These are phyloP conservation scores for Calameuta filiformis DNA, from an alignment of 2,888 invertebrate species.

Conservation along the genomic window DNA sequence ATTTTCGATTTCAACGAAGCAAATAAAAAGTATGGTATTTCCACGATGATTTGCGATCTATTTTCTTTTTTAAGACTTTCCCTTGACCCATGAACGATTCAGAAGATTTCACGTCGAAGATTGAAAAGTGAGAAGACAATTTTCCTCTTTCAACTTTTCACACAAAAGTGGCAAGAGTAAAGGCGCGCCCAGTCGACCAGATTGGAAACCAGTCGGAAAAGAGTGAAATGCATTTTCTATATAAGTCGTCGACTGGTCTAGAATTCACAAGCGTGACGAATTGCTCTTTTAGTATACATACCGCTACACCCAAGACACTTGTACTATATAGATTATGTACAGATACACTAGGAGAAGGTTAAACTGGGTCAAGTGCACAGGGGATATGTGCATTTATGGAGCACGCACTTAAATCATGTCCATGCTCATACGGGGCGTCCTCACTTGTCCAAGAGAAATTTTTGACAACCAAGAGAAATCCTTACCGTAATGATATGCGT, in stretches of 20 bases:
- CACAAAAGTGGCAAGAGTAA: conserved; percentile 34
- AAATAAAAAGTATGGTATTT: not conserved
- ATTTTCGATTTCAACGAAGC: not conserved
- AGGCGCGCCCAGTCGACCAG: conserved; percentile 29
- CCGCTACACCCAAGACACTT: not conserved
- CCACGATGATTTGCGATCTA: not conserved
- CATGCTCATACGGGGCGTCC: conserved; percentile 21
- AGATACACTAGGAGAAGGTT: not conserved
- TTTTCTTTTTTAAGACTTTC: not conserved
- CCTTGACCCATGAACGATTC: not conserved
- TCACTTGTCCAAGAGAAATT: conserved; percentile 1
- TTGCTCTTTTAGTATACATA: not conserved
- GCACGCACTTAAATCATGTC: conserved; percentile 31
- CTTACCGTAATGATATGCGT: not conserved
- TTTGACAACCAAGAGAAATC: not conserved
- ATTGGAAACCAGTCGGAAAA: conserved; percentile 44
- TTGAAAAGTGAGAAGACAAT: conserved; percentile 42
- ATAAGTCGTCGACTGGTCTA: not conserved
- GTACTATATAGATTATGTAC: not conserved
- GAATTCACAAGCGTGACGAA: not conserved
- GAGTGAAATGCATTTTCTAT: conserved; percentile 44
- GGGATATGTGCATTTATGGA: conserved; percentile 15
- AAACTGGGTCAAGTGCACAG: conserved; percentile 50
- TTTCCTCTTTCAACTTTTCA: conserved; percentile 32
- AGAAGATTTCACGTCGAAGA: not conserved